Base-by-base conservation (phyloP, 2,113 vertebrate genomes). In the Odocoileus virginianus region DNA sequence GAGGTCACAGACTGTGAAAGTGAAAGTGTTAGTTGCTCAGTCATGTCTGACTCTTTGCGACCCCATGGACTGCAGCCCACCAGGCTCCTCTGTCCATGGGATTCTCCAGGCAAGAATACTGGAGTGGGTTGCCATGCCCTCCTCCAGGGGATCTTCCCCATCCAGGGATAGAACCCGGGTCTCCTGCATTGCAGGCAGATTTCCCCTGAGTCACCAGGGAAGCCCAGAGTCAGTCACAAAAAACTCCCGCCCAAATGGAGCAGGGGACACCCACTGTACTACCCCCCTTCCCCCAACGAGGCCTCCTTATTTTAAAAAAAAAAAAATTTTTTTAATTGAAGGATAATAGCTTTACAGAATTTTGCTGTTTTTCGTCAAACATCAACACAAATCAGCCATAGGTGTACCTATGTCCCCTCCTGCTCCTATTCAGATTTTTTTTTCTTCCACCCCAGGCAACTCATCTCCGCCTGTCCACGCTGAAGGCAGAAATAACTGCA, bases 351-450 rank as follows among this genome's bases (percentile, higher is more conserved):
- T 5, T 71, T 36, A 36, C 64, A 36, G n/a, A 71, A 11, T 36
- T 71, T 36, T 21, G 1, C 64, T 71, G 64, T 36, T 71, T 36
- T 71, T n/a, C 19, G n/a, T 71, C n/a, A 36, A 17, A 10, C 64
- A 11, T 21, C 64, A 21, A 36, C 64, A 71, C 0, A 2, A 21
- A 71, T 21, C n/a, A 36, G 5, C n/a, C 64, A 6, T 6, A 71
- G n/a, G 9, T 6, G 9, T 36, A 2, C n/a, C n/a, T 10, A 0
- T 1, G 9, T 36, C n/a, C 64, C 17, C n/a, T 71, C 17, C 64
- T 6, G n/a, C n/a, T 11, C 21, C n/a, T 71, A 36, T 36, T 21
- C 64, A 71, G 17, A 7, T 12, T 21, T 71, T 15, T 8, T 15
- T 12, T 23, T 13, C 43, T 30, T 16, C 9, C 58, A 25, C 50